Conservation (phyloP, 1,140 invertebrate genomes). For the Rhyacophila brunnea region DNA sequence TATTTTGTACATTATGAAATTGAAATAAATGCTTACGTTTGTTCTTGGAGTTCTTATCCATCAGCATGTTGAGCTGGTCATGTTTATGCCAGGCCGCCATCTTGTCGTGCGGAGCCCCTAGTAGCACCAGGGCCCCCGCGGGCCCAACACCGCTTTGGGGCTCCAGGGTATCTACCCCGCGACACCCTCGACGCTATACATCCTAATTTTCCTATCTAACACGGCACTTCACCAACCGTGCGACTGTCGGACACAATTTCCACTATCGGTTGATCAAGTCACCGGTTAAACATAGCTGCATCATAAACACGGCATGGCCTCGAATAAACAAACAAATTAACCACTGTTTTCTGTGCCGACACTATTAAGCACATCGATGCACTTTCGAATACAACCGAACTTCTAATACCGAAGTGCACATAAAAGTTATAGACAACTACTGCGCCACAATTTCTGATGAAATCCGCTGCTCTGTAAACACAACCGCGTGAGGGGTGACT, state of each 20-base stretch:
- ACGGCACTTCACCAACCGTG: conserved; percentile 37
- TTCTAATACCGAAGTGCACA: conserved; percentile 10
- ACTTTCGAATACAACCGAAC: no score
- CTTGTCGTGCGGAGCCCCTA: conserved; percentile 56
- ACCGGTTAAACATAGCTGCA: background rate
- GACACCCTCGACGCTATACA: conserved; percentile 45
- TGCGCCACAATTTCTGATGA: conserved; percentile 26
- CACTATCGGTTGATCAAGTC: conserved; percentile 3
- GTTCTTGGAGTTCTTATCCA: conserved; percentile 68
- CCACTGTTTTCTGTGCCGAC: background rate
- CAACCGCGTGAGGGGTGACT: conserved; percentile 25
- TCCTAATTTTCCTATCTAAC: conserved; percentile 47
- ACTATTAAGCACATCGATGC: no score
- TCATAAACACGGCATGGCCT: conserved; percentile 6
- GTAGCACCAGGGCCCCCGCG: conserved; percentile 43
- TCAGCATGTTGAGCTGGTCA: conserved; percentile 67
- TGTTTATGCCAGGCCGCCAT: conserved; percentile 70
- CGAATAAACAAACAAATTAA: background rate
- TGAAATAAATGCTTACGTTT: conserved; percentile 69
- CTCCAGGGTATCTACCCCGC: conserved; percentile 45
- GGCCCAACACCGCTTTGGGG: conserved; percentile 55
- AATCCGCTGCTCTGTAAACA: conserved; percentile 23
- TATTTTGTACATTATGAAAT: no score
- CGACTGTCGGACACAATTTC: conserved; percentile 39
- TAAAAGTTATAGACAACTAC: conserved; percentile 1